Evolutionary conservation across 2,888 invertebrate genomes (phyloP), one percentile per base, ranked within the genome.

Genomic region (Catocala nupta): DNA sequence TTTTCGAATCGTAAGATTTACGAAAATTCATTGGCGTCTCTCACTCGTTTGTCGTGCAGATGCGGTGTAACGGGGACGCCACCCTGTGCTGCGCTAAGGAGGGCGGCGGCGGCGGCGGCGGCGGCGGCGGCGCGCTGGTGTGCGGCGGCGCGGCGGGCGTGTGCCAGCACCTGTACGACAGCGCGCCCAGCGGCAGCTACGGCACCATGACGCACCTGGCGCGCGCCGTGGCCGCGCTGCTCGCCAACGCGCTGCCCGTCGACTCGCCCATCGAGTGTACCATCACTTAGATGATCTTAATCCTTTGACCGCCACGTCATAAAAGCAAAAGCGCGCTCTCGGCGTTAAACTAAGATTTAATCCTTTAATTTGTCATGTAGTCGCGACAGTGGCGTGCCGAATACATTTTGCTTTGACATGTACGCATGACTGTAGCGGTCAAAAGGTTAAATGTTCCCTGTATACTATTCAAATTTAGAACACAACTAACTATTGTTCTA

Each of bases 161-260:
- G 71, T 99, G 99, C 90, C 97, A 98, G 89, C 98, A 99, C 89
- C 97, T 99, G 88, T 99, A 99, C 89, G 99, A 99, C 92, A 98
- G 98, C 87, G 99, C 99, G 25, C 99, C 99, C 2, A 99, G 99
- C 87, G 99, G 99, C 67, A 97, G 98, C 82, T 99, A 96, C 90
- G 99, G 99, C 69, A 99, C 99, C 53, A 99, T 99, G 98, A 98
- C 99, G 0, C 99, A 99, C 85, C 95, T 99, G 81, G 97, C 98
- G 47, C 95, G 98, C 74, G 97, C 98, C 5, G 96, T 97, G 2
- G 97, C 97, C 47, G 94, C 95, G 0, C 95, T 96, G 48, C 94
- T 98, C 33, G 80, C 86, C 8, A 96, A 97, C 80, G 96, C 96
- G 81, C 92, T 97, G 79, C 97, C 98, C 8, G 96, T 96, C 77